Base-by-base conservation (phyloP, 2,888 invertebrate genomes). In the Andrena marginata region DNA sequence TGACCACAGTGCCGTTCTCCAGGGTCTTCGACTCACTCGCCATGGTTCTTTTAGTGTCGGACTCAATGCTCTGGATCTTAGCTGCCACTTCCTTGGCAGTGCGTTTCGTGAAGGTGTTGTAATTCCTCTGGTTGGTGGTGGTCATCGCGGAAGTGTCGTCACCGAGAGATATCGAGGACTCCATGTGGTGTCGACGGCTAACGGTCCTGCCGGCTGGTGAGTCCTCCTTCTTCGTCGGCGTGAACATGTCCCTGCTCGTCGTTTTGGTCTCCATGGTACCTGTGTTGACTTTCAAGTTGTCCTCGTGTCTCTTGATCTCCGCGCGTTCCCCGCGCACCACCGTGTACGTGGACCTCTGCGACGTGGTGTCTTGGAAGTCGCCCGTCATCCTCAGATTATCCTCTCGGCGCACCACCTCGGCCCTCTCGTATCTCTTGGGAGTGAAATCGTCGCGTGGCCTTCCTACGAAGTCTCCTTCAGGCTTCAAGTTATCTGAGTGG, bases 161-260 rank as follows among this genome's bases (percentile, higher is more conserved):
- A 1, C 96, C 96, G 26, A 96, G 91, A 8, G 94, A 95, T 73
- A 97, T 95, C 78, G 96, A 96, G 0, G 97, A 97, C 93, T 97
- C 96, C 93, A 96, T 96, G 89, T 97, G 95, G 20, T 95, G 95
- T 86, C 96, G 94, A 73, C 95, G 96, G 79, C 96, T 95, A 23
- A 95, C 94, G 7, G 95, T 94, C 92, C 94, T 95, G 82, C 95
- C 95, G 62, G 95, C 94, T 48, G 95, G 93, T 33, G 90, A 88
- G 65, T 88, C 91, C 20, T 95, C 95, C 91, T 95, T 96, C 92
- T 95, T 95, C 31, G 89, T 90, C 89, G 95, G 94, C 88, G 95
- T 95, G 87, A 95, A 95, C 42, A 94, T 95, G 89, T 96, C 95
- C 59, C 95, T 94, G 65, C 85, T 95, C 76, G 95, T 95, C 84